Percentiles rank a stretch among this genome's conserved stretches.
Conservation (phyloP, 1,140 invertebrate species). For the Phocides pigmalion region DNA sequence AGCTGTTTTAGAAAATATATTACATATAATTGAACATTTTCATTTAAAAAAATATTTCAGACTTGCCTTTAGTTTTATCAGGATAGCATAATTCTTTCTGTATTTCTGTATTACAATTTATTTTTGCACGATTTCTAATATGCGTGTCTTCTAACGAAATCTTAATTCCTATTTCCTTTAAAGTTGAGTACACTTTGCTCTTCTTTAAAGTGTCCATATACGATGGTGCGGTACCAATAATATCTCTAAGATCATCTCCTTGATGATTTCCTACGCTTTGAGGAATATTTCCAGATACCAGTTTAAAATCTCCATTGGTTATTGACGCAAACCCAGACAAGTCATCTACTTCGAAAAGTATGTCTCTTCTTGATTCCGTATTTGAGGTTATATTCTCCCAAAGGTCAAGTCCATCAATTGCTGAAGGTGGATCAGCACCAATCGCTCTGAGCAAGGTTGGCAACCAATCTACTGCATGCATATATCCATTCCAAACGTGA, state of each 20-base stretch:
- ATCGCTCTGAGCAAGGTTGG: constrained; percentile 87
- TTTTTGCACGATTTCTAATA: constrained; percentile 49
- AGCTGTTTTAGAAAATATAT: no score
- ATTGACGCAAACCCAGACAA: constrained; percentile 56
- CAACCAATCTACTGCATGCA: constrained; percentile 94
- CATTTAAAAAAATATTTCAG: no score
- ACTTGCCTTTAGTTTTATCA: constrained; percentile 47
- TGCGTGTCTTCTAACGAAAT: constrained; percentile 43
- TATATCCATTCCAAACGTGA: constrained; percentile 88
- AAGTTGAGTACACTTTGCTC: constrained; percentile 51
- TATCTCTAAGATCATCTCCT: constrained; percentile 53
- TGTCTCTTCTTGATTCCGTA: constrained; percentile 51
- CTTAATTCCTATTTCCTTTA: constrained; percentile 45
- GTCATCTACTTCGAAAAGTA: constrained; percentile 68
- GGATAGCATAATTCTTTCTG: constrained; percentile 50
- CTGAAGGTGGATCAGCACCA: constrained; percentile 47
- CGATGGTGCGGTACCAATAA: constrained; percentile 52
- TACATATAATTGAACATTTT: no score
- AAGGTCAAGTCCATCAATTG: constrained; percentile 64
- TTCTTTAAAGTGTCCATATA: constrained; percentile 53
- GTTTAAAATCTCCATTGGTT: constrained; percentile 63
- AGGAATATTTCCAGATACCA: constrained; percentile 54
- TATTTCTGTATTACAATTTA: constrained; percentile 44
- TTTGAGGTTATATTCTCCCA: constrained; percentile 63
- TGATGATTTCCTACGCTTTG: constrained; percentile 52